phyloP scores from a whole-genome alignment of 2,113 vertebrate genomes.

The Pedionomus torquatus region DNA sequence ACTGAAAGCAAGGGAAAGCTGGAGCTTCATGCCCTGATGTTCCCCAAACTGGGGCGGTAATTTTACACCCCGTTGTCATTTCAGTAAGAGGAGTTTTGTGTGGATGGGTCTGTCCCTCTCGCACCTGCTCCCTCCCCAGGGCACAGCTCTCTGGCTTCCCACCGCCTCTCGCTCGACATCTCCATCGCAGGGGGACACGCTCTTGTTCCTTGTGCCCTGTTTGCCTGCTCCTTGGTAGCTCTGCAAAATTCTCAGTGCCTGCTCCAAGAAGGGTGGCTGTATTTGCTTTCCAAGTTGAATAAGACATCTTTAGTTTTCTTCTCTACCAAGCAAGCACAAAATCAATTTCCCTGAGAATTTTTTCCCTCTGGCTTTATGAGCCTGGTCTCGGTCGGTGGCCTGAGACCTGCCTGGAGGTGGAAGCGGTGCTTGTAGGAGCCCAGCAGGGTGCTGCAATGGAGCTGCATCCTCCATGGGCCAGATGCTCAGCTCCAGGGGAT shows the following conservation, averaged over 20 bases:
- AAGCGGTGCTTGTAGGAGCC: rapidly evolving
- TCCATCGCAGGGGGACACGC: background rate
- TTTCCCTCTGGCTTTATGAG: background rate
- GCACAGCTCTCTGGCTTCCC: background rate
- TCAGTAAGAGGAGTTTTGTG: background rate
- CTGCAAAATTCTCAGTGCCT: background rate
- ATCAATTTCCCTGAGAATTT: background rate
- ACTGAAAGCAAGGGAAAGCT: background rate
- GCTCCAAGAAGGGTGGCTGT: background rate
- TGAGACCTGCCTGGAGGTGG: background rate
- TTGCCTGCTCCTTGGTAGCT: background rate
- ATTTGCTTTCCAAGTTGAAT: background rate
- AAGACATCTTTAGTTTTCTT: background rate
- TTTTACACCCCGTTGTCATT: background rate
- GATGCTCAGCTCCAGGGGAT: background rate
- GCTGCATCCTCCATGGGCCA: rapidly evolving
- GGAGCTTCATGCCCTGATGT: too few species aligned
- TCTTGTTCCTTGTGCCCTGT: background rate
- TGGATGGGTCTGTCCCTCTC: background rate
- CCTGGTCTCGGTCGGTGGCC: rapidly evolving
- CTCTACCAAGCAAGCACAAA: background rate
- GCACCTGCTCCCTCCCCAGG: background rate
- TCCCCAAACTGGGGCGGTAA: background rate
- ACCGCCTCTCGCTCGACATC: rapidly evolving
- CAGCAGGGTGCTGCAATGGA: background rate